Conservation (phyloP, 2,797 vertebrate genomes). For the Syndactyla subalaris region DNA sequence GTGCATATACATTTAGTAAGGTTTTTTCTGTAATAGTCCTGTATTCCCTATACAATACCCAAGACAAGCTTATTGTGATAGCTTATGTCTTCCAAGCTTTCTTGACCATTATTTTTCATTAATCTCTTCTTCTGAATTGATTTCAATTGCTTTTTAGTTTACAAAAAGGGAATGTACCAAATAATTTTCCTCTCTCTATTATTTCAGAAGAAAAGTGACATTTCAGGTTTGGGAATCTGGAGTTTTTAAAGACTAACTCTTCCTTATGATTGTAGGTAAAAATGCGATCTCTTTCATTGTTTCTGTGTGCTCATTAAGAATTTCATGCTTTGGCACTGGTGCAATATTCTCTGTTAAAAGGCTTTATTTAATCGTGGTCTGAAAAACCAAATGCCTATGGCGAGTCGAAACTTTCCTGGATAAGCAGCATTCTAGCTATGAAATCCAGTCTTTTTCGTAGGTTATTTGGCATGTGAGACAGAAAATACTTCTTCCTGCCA, state of each 20-base stretch:
- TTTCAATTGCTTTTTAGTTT: background rate
- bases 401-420: conserved; percentile 52
- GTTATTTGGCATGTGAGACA: conserved; percentile 46
- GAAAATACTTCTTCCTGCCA: conserved; percentile 43
- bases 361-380: conserved; percentile 38
- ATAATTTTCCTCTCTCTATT: background rate
- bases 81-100: background rate
- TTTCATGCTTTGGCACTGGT: background rate
- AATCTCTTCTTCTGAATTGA: conserved; percentile 1
- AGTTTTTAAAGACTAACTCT: background rate
- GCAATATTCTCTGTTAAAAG: conserved; percentile 6
- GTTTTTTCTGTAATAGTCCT: background rate
- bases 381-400: conserved; percentile 21
- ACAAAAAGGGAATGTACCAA: background rate
- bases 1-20: background rate
- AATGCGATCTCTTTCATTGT: background rate
- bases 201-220: background rate
- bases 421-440: conserved; percentile 24
- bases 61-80: background rate
- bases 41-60: background rate
- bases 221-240: background rate
- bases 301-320: background rate
- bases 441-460: conserved; percentile 50
- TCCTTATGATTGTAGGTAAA: background rate
- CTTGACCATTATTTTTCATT: background rate